A percentile compares a stretch with the other conserved stretches of the same genome.
Conservation (phyloP, 2,113 vertebrate species). For the Albula goreensis region DNA sequence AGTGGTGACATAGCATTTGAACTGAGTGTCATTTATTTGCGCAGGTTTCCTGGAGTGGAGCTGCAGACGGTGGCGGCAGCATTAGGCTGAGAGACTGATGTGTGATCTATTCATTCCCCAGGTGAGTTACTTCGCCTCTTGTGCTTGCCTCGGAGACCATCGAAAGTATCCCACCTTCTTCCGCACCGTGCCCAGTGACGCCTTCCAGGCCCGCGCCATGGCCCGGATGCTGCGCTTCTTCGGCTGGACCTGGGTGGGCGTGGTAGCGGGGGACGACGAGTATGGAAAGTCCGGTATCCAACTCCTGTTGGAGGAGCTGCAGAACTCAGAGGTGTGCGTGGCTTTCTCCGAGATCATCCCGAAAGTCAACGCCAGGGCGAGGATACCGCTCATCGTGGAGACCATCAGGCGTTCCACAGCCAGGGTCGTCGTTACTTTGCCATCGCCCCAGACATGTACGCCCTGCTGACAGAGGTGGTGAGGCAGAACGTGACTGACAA, state of each 20-base stretch:
- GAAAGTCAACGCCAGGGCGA: constrained; percentile 35
- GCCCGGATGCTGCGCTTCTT: constrained; percentile 49
- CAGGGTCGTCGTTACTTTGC: constrained; percentile 56
- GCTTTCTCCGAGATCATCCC: constrained; percentile 54
- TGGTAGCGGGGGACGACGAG: constrained; percentile 54
- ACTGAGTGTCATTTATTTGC: background rate
- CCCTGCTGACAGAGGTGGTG: constrained; percentile 50
- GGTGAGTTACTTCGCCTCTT: constrained; percentile 55
- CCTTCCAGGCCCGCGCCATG: constrained; percentile 53
- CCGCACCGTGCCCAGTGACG: constrained; percentile 53
- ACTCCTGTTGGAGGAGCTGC: constrained; percentile 51
- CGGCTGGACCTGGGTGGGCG: constrained; percentile 56
- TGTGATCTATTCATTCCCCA: constrained; percentile 16
- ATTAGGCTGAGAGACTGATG: background rate
- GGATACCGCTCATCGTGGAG: constrained; percentile 48
- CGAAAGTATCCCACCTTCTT: constrained; percentile 51
- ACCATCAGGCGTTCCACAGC: constrained; percentile 51
- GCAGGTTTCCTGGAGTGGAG: background rate
- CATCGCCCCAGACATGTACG: constrained; percentile 41
- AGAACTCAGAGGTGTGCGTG: constrained; percentile 47
- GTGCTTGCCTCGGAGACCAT: constrained; percentile 53
- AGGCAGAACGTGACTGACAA: constrained; percentile 52
- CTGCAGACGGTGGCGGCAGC: background rate
- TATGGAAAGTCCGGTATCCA: constrained; percentile 57
- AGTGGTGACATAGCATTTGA: background rate